Conservation (phyloP, 2,113 vertebrate species). For the Morone saxatilis region DNA sequence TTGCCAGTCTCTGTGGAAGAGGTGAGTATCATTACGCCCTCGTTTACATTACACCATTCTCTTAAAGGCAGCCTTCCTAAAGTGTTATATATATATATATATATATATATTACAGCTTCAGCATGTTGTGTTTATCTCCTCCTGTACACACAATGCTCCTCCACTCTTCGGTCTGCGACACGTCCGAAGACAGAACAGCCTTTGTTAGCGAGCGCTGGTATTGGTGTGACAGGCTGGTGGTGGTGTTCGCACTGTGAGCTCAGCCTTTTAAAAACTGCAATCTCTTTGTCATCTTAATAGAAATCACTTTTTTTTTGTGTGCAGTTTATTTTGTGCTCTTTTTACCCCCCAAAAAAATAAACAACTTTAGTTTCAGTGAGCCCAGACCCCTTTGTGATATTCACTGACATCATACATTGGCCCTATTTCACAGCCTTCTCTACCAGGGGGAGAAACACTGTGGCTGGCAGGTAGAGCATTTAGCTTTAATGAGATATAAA, state of each 20-base stretch:
- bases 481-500: not conserved
- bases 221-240: conserved; percentile 26
- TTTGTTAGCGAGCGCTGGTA: conserved; percentile 33
- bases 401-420: conserved; percentile 3
- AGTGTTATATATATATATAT: too few species aligned
- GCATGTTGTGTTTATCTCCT: not conserved
- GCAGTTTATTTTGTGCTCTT: not conserved
- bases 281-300: not conserved
- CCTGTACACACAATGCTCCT: not conserved
- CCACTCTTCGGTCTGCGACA: not conserved
- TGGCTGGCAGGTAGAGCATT: not conserved
- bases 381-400: not conserved
- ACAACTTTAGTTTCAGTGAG: not conserved
- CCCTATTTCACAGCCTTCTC: not conserved
- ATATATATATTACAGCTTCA: not conserved
- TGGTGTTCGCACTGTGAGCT: conserved; percentile 21
- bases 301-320: not conserved
- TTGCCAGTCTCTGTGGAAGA: conserved; percentile 96
- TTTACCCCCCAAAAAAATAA: not conserved
- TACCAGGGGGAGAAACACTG: not conserved
- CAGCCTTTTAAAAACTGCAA: not conserved
- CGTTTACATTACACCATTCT: not conserved
- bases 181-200: conserved; percentile 24
- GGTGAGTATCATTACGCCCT: conserved; percentile 82
- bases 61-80: not conserved